phyloP scores from a whole-genome alignment of 2,888 invertebrate genomes.

The Coleophora deauratella region DNA sequence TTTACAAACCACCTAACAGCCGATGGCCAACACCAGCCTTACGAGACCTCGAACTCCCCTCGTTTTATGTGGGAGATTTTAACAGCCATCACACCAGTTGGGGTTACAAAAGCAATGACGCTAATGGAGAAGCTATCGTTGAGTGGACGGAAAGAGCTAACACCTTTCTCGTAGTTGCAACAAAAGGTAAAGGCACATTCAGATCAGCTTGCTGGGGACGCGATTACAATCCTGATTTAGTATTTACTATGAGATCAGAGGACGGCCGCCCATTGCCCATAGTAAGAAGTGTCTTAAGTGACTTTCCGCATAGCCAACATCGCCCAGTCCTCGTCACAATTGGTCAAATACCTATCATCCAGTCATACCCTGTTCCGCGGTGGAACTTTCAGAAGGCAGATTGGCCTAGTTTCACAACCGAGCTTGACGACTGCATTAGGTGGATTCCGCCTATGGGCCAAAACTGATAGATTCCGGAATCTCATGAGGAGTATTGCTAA shows the following conservation, averaged over 20 bases:
- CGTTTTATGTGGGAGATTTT: slow-evolving; percentile 2
- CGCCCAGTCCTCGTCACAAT: not conserved
- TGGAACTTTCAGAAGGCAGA: slow-evolving; percentile 1
- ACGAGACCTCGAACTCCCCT: not conserved
- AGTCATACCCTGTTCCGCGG: not conserved
- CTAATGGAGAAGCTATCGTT: not conserved
- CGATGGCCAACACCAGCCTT: not conserved
- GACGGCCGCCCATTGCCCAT: not conserved
- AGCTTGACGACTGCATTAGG: not conserved
- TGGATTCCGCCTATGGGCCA: not conserved
- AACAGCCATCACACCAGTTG: slow-evolving; percentile 5
- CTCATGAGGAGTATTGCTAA: not conserved
- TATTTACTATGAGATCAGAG: not conserved
- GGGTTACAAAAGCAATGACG: not conserved
- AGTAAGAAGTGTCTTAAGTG: not conserved
- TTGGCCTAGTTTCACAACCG: not conserved
- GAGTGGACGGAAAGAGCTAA: not conserved
- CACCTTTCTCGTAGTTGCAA: not conserved
- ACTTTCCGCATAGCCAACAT: slow-evolving; percentile 1
- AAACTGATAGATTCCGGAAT: not conserved
- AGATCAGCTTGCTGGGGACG: not conserved
- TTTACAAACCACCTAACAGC: not conserved
- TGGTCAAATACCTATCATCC: not conserved
- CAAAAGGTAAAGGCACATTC: not conserved
- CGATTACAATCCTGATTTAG: not conserved